A percentile compares a stretch with the other conserved stretches of the same genome.
Evolutionary conservation across 2,113 vertebrate genomes (phyloP).

Genomic region (Alectura lathami): DNA sequence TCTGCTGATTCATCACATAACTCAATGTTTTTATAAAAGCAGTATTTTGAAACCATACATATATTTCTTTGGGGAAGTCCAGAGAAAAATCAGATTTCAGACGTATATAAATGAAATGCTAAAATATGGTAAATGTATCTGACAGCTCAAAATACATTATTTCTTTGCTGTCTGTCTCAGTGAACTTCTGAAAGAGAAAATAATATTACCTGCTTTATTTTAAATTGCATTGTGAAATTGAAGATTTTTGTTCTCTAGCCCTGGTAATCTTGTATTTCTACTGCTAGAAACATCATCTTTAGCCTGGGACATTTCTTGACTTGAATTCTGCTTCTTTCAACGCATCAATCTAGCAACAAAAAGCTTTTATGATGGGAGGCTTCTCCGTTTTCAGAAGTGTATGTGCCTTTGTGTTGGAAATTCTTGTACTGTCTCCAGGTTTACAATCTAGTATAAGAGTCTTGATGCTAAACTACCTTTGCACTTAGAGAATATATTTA

Average conservation of each 20-base stretch:
- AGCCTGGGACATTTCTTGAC: neutral
- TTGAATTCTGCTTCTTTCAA: conserved; percentile 47
- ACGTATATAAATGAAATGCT: neutral
- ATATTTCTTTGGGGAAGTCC: neutral
- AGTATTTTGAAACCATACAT: neutral
- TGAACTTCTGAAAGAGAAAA: conserved; percentile 34
- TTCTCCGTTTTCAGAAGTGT: conserved; percentile 27
- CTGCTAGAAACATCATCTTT: neutral
- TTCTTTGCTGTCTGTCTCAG: neutral
- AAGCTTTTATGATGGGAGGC: neutral
- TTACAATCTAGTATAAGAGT: neutral
- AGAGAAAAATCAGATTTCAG: conserved; percentile 20
- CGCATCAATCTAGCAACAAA: conserved; percentile 25
- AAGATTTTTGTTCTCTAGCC: conserved; percentile 16
- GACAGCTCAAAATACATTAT: conserved; percentile 28
- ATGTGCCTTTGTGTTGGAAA: conserved; percentile 32
- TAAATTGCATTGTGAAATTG: conserved; percentile 23
- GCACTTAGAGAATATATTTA: conserved; percentile 42
- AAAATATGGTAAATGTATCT: neutral
- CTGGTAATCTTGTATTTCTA: neutral
- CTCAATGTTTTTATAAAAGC: neutral
- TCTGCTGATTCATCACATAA: neutral
- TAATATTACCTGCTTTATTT: conserved; percentile 21
- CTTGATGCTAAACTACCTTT: conserved; percentile 26
- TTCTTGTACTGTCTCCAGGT: neutral